These are phyloP conservation scores for Quadriops clusia DNA, from an alignment of 2,888 invertebrate species.

Conservation along the genomic window DNA sequence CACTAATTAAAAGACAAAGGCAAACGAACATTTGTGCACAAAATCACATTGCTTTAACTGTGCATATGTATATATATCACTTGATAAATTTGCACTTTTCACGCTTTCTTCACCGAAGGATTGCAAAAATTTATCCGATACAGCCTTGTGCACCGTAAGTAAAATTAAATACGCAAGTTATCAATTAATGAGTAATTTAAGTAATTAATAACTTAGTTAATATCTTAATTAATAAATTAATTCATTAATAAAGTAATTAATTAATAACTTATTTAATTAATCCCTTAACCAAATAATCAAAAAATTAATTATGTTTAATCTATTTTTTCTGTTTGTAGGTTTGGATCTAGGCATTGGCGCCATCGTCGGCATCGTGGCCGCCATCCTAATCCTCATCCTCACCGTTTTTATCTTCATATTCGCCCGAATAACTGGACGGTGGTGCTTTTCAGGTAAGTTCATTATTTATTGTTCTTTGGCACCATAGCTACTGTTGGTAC, in stretches of 20 bases:
- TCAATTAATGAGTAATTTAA: neutral
- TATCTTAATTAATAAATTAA: neutral
- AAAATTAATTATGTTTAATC: slow-evolving; percentile 4
- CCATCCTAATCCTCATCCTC: slow-evolving; percentile 52
- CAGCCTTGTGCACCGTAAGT: slow-evolving; percentile 19
- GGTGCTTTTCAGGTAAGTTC: slow-evolving; percentile 79
- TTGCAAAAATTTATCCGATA: slow-evolving; percentile 23
- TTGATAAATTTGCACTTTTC: slow-evolving; percentile 7
- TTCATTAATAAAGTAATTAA: neutral
- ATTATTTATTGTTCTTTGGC: slow-evolving; percentile 8
- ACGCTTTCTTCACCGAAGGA: slow-evolving; percentile 17
- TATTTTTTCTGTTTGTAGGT: slow-evolving; percentile 35
- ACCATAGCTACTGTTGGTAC: no score
- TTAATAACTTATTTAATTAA: slow-evolving; percentile 8
- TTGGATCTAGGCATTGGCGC: slow-evolving; percentile 62
- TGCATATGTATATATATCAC: neutral
- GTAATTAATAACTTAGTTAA: slow-evolving; percentile 7
- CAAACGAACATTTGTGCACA: neutral
- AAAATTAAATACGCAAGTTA: neutral
- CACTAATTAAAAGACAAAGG: slow-evolving; percentile 1
- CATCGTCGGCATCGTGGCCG: slow-evolving; percentile 66
- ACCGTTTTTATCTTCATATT: slow-evolving; percentile 54
- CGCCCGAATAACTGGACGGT: slow-evolving; percentile 69
- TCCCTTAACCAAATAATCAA: slow-evolving; percentile 5
- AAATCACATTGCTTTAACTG: neutral